Conservation (phyloP, 2,888 invertebrate species). For the Tinea pellionella region DNA sequence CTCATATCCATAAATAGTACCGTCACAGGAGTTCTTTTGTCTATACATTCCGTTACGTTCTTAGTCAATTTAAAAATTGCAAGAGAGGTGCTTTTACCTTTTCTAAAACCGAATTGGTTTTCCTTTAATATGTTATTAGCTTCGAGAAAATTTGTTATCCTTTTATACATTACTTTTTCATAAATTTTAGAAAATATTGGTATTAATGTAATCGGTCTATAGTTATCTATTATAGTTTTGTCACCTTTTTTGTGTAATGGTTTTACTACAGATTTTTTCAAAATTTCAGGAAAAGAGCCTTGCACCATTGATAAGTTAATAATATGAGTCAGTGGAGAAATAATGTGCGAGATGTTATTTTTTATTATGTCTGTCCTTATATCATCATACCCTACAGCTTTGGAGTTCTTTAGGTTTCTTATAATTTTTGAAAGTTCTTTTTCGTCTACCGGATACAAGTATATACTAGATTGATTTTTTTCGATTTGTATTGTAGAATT, state of each 20-base stretch:
- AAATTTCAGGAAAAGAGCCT: conserved; percentile 16
- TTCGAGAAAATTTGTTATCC: conserved; percentile 13
- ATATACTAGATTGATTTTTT: too few relatives aligned
- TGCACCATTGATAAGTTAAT: conserved; percentile 11
- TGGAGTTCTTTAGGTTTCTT: too few relatives aligned
- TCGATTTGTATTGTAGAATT: too few relatives aligned
- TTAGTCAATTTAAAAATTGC: conserved; percentile 14
- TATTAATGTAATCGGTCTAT: conserved; percentile 15
- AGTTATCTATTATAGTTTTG: conserved; percentile 10
- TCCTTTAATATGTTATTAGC: conserved; percentile 13
- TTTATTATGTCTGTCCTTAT: too few relatives aligned
- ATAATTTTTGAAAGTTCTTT: too few relatives aligned
- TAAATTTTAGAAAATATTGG: conserved; percentile 15
- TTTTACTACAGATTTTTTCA: too few relatives aligned
- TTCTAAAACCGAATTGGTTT: conserved; percentile 17
- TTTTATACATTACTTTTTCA: conserved; percentile 15
- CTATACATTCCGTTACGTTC: neutral
- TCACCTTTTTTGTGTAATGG: conserved; percentile 17
- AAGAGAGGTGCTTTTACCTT: conserved; percentile 16
- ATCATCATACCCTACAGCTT: too few relatives aligned
- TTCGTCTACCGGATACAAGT: too few relatives aligned
- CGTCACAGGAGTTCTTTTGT: conserved; percentile 14
- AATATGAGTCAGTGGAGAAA: too few relatives aligned
- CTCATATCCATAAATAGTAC: conserved; percentile 19
- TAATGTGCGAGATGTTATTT: too few relatives aligned